A percentile compares a stretch with the other conserved stretches of the same genome.
Evolutionary conservation across 2,113 vertebrate species (phyloP).

Genomic region (Nematolebias whitei): DNA sequence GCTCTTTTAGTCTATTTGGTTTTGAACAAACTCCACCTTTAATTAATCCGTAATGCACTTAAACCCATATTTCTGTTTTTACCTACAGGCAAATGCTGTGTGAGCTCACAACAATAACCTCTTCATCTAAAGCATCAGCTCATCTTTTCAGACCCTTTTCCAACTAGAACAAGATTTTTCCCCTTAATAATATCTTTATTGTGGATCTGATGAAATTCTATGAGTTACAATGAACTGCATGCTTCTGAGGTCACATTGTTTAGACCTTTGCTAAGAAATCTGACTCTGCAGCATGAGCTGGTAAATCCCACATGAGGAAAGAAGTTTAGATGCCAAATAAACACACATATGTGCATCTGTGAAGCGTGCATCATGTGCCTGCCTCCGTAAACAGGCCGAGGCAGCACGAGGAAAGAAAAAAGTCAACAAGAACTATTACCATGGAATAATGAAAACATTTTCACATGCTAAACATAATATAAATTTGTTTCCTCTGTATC

Average conservation of each 20-base stretch:
- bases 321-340: slow-evolving; percentile 11
- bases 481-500: neutral
- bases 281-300: slow-evolving; percentile 10
- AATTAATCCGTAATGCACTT: no score
- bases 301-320: slow-evolving; percentile 15
- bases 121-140: no score
- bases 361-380: neutral
- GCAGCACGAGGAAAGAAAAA: neutral
- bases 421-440: slow-evolving; percentile 6
- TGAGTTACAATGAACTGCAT: neutral
- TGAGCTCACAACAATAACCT: no score
- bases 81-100: neutral
- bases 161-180: neutral
- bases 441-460: slow-evolving; percentile 3
- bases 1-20: no score
- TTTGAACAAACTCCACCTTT: no score
- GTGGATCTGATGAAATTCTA: neutral
- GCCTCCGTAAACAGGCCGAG: neutral
- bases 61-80: no score
- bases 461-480: neutral
- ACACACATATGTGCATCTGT: slow-evolving; percentile 3
- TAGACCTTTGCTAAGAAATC: neutral
- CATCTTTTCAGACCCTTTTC: neutral
- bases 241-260: neutral
- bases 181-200: neutral